Conservation (phyloP, 35 echinoderm and acorn worm species). For the Lytechinus variegatus region DNA sequence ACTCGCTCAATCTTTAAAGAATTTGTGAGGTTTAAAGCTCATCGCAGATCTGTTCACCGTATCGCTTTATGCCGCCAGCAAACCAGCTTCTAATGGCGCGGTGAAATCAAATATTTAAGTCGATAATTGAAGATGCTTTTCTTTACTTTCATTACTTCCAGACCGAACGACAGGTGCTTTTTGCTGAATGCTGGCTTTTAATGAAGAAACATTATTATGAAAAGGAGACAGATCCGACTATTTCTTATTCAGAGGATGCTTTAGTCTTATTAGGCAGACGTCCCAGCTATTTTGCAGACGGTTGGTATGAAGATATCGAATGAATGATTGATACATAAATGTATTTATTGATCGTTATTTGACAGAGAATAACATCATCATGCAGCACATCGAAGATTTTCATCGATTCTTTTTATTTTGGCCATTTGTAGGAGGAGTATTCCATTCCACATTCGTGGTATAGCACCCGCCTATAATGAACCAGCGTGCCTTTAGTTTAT, state of each 20-base stretch:
- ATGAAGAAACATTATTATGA: conserved; percentile 20
- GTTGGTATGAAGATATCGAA: background rate
- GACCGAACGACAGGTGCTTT: conserved; percentile 10
- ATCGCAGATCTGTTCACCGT: background rate
- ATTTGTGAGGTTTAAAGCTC: background rate
- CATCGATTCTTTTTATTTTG: too few relatives aligned
- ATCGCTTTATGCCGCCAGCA: background rate
- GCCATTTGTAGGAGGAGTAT: too few relatives aligned
- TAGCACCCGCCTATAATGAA: too few relatives aligned
- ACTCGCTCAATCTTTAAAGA: background rate
- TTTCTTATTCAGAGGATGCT: background rate
- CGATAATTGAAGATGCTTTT: conserved; percentile 37
- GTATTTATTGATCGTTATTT: background rate
- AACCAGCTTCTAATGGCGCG: background rate
- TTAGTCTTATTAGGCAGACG: background rate
- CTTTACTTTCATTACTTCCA: background rate
- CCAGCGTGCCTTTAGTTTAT: too few relatives aligned
- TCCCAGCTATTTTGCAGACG: background rate
- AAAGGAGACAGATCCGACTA: background rate
- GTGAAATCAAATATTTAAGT: conserved; percentile 46
- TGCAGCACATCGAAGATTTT: too few relatives aligned
- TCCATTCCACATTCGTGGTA: too few relatives aligned
- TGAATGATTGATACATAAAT: too few relatives aligned
- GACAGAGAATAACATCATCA: background rate
- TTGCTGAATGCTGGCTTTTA: background rate